These are phyloP conservation scores for Cettia cetti DNA, from an alignment of 2,113 vertebrate species.

Conservation along the genomic window DNA sequence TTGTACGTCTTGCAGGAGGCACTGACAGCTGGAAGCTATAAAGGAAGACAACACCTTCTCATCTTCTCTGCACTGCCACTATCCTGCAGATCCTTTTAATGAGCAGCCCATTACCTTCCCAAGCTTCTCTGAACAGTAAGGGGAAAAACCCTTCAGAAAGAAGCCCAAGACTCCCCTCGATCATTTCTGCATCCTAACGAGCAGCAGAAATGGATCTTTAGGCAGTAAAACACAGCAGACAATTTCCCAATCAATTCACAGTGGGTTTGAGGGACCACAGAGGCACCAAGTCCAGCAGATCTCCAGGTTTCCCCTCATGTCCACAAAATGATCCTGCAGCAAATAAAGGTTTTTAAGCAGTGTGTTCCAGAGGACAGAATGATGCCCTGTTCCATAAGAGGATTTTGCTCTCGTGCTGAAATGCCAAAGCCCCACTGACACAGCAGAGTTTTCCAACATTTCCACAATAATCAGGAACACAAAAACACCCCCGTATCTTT, in stretches of 20 bases:
- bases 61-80: neutral
- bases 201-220: neutral
- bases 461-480: neutral
- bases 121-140: neutral
- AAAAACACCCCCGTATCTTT: fast-evolving
- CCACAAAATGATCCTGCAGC: neutral
- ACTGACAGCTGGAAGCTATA: neutral
- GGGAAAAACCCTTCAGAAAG: neutral
- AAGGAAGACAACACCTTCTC: neutral
- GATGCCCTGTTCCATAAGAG: neutral
- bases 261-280: neutral
- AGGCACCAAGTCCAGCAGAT: neutral
- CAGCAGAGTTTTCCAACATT: neutral
- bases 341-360: neutral
- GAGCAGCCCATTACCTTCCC: neutral
- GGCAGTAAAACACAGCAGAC: neutral
- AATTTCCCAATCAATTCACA: neutral
- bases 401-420: neutral
- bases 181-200: neutral
- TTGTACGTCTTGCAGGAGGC: neutral
- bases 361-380: neutral
- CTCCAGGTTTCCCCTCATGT: neutral
- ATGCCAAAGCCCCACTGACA: neutral
- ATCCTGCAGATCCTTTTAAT: neutral
- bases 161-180: neutral